Percentiles rank a stretch among this genome's conserved stretches.
These are phyloP conservation scores for Potorous gilbertii DNA, from an alignment of 2,797 vertebrate genomes.

Conservation along the genomic window DNA sequence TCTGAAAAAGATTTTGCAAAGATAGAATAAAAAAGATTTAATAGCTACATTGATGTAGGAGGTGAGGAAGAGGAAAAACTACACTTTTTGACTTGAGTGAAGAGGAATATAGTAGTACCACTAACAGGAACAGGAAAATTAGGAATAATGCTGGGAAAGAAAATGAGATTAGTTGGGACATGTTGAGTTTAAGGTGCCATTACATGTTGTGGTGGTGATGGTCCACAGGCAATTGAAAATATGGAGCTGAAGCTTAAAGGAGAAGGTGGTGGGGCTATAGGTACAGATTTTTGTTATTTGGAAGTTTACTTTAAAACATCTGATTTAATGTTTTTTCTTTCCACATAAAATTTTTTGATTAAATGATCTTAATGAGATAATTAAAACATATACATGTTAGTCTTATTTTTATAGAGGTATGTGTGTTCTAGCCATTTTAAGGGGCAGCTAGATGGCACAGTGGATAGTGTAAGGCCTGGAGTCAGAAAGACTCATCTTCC, in stretches of 20 bases:
- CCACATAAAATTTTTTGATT: constrained; percentile 26
- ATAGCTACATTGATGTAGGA: too few species aligned
- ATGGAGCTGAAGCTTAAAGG: constrained; percentile 7
- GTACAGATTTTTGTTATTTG: constrained; percentile 23
- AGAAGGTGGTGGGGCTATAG: too few species aligned
- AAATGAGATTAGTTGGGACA: not conserved
- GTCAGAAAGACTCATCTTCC: constrained; percentile 1
- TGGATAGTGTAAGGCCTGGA: too few species aligned
- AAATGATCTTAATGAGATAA: constrained; percentile 35
- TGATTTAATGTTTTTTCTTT: constrained; percentile 10
- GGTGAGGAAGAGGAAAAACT: too few species aligned
- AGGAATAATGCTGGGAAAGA: not conserved
- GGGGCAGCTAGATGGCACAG: too few species aligned
- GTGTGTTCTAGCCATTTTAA: not conserved
- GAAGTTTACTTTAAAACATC: constrained; percentile 14
- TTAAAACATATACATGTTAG: constrained; percentile 30
- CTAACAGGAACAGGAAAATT: too few species aligned
- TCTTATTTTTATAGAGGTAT: constrained; percentile 33
- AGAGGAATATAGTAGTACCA: too few species aligned
- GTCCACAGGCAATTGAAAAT: not conserved
- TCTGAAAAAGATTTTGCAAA: too few species aligned
- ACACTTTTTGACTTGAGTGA: too few species aligned
- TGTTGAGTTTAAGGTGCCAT: not conserved
- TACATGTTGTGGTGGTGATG: too few species aligned
- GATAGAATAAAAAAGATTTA: too few species aligned